phyloP scores from a whole-genome alignment of 2,888 invertebrate species.

The Cerceris ruficornis region DNA sequence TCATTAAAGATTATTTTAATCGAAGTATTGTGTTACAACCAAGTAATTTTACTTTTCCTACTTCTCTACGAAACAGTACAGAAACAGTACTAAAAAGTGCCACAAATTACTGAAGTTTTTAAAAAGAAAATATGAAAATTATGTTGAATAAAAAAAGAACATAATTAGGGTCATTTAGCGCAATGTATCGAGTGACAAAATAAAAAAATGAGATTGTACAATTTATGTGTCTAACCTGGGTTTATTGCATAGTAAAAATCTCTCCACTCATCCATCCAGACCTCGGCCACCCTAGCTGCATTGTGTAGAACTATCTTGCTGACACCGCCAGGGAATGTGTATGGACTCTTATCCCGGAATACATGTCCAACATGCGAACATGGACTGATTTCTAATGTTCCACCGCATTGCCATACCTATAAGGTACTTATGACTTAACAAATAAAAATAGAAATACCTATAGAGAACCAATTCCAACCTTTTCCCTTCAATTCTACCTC shows the following conservation, averaged over 20 bases:
- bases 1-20: too few species aligned
- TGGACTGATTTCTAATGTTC: constrained; percentile 96
- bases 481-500: background rate
- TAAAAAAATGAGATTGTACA: constrained; percentile 54
- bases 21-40: too few species aligned
- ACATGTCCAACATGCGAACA: constrained; percentile 99
- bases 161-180: constrained; percentile 26
- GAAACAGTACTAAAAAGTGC: background rate
- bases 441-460: constrained; percentile 35
- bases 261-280: constrained; percentile 99
- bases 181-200: constrained; percentile 33
- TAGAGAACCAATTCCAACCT: background rate
- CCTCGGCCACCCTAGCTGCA: constrained; percentile 98
- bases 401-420: constrained; percentile 98
- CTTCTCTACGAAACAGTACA: background rate
- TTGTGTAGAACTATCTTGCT: constrained; percentile 98
- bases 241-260: constrained; percentile 99
- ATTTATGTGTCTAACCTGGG: constrained; percentile 89
- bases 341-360: constrained; percentile 98
- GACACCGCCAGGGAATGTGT: constrained; percentile 99
- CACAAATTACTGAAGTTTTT: background rate
- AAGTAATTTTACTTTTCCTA: background rate
- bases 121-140: background rate
- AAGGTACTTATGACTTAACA: constrained; percentile 65
- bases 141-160: background rate